These are phyloP conservation scores for Eupsilia transversa DNA, from an alignment of 2,888 invertebrate genomes.

Conservation along the genomic window DNA sequence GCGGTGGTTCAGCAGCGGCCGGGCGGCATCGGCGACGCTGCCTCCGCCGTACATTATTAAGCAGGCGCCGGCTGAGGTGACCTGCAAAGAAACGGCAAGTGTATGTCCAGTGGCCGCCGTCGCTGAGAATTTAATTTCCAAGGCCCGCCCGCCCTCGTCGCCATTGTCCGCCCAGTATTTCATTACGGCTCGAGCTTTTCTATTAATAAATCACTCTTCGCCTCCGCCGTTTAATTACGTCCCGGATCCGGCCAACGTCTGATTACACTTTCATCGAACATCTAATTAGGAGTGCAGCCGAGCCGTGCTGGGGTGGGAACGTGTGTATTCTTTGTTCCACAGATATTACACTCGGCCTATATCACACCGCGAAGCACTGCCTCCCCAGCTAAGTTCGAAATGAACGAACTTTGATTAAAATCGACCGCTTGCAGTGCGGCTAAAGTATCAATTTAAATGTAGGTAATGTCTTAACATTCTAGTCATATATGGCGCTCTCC, in stretches of 20 bases:
- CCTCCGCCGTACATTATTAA: slow-evolving; percentile 83
- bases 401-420: slow-evolving; percentile 88
- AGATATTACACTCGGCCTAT: slow-evolving; percentile 85
- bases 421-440: slow-evolving; percentile 77
- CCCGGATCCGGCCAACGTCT: slow-evolving; percentile 89
- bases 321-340: slow-evolving; percentile 87
- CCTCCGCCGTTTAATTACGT: slow-evolving; percentile 90
- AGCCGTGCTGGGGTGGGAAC: slow-evolving; percentile 76
- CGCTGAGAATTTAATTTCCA: slow-evolving; percentile 90
- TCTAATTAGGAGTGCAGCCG: slow-evolving; percentile 90
- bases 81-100: slow-evolving; percentile 85
- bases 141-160: slow-evolving; percentile 85
- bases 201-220: slow-evolving; percentile 91
- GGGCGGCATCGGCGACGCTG: slow-evolving; percentile 65
- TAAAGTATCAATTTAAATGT: slow-evolving; percentile 68
- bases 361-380: slow-evolving; percentile 80
- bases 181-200: slow-evolving; percentile 90
- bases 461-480: slow-evolving; percentile 52
- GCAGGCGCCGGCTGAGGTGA: slow-evolving; percentile 74
- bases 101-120: slow-evolving; percentile 78
- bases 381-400: slow-evolving; percentile 83
- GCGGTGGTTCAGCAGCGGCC: slow-evolving; percentile 61
- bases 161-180: slow-evolving; percentile 91
- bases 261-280: slow-evolving; percentile 91
- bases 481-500: slow-evolving; percentile 25